Evolutionary conservation across 2,113 vertebrate genomes (phyloP), one percentile per base, ranked within the genome.

Genomic region (Gila orcuttii): DNA sequence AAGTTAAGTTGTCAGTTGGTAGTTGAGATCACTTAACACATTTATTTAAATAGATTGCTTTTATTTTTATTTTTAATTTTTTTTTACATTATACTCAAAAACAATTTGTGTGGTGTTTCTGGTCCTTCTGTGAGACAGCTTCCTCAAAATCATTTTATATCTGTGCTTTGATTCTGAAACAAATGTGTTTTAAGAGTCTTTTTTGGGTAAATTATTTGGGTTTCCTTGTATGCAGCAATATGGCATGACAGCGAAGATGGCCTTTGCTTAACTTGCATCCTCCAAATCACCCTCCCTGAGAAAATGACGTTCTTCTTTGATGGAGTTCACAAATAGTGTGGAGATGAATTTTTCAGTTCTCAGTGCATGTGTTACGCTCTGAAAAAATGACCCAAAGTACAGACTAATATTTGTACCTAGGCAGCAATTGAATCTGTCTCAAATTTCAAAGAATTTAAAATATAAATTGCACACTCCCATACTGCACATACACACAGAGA

Each of bases 221-320:
- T 45, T 73, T 57, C 25, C 15, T 17, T 79, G n/a, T 69, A 77
- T 42, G 3, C 23, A 21, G 64, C 52, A 64, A 79, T 79, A 71
- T 79, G 84, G 50, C 52, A 23, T 71, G 64, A 69, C 76, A 52
- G 64, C 19, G 50, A 86, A 60, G 84, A n/a, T 60, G 66, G 45
- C 36, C 25, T 86, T 86, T 73, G 62, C 50, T 71, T 52, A 79
- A 66, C 62, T 25, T 33, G n/a, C 68, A 57, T 80, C 64, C 77
- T 80, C 52, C 8, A 31, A 25, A 60, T 66, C 64, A 55, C 19
- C 42, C 64, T 80, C 64, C n/a, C 84, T 15, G 10, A 86, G 78
- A 69, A 79, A 79, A 62, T 57, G 1, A 39, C 25, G 52, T 66
- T 21, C 75, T 39, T 39, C 60, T 79, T 68, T 66, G n/a, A 50